Evolutionary conservation across 2,797 vertebrate species (phyloP).

Genomic region (Basileuterus tristriatus): DNA sequence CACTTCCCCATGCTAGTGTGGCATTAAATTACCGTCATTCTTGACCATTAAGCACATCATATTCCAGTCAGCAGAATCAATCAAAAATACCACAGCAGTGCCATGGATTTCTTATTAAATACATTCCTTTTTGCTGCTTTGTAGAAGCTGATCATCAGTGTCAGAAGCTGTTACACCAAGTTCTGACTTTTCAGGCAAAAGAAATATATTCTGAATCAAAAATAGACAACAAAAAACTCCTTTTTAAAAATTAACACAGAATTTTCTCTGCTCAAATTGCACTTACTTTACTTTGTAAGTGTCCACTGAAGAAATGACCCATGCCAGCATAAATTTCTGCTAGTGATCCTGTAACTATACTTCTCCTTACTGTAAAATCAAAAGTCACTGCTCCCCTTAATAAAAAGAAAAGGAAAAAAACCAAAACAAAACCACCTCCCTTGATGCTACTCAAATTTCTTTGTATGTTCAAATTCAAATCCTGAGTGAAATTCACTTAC

Average conservation of each 20-base stretch:
- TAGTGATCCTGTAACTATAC: background rate
- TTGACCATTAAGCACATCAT: slow-evolving; percentile 18
- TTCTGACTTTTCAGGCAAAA: background rate
- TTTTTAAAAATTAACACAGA: background rate
- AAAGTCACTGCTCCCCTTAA: background rate
- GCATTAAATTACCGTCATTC: slow-evolving; percentile 7
- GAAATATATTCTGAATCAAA: background rate
- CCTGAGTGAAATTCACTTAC: background rate
- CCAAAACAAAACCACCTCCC: background rate
- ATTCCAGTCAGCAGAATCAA: background rate
- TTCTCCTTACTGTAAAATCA: background rate
- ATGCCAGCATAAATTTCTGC: background rate
- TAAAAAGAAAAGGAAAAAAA: background rate
- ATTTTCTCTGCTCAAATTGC: background rate
- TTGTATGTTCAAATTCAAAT: background rate
- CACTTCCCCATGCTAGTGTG: background rate
- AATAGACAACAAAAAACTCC: accelerated
- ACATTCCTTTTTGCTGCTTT: background rate
- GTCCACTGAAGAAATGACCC: background rate
- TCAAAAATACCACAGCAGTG: background rate
- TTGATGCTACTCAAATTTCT: background rate
- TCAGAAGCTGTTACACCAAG: background rate
- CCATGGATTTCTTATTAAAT: background rate
- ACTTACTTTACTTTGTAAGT: background rate
- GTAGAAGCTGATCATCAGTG: background rate